Evolutionary conservation across 53 echinoderm and acorn worm species (phyloP).

Genomic region (Echinarachnius parma): DNA sequence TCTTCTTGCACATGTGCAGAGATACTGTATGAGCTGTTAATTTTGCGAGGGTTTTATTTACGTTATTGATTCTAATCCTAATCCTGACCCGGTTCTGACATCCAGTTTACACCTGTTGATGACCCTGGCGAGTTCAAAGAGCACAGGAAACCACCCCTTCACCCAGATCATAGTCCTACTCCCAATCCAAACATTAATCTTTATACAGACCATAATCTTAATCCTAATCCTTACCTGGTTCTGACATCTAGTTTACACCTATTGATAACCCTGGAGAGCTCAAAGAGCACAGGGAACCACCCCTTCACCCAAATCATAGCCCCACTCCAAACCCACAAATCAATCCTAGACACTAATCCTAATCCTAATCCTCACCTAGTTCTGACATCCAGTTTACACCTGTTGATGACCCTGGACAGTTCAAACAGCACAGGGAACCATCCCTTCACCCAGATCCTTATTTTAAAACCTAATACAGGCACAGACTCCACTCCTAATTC

Average conservation of each 20-base stretch:
- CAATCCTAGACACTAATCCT: slow-evolving; percentile 31
- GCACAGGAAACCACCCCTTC: slow-evolving; percentile 91
- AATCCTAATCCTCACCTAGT: not conserved
- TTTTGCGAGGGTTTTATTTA: too few relatives aligned
- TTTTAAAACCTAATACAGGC: too few relatives aligned
- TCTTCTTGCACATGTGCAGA: too few relatives aligned
- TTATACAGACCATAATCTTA: not conserved
- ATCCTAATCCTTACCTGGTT: slow-evolving; percentile 88
- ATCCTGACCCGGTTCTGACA: slow-evolving; percentile 78
- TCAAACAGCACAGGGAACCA: too few relatives aligned
- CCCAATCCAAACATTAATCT: too few relatives aligned
- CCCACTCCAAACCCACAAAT: too few relatives aligned
- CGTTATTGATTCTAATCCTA: too few relatives aligned
- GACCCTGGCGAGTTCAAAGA: slow-evolving; percentile 86
- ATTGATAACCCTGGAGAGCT: slow-evolving; percentile 87
- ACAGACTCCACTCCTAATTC: too few relatives aligned
- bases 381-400: not conserved
- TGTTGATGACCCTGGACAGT: not conserved
- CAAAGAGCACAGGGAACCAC: slow-evolving; percentile 89
- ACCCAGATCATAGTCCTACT: slow-evolving; percentile 85
- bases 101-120: slow-evolving; percentile 93
- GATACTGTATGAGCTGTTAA: too few relatives aligned
- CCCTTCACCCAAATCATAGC: slow-evolving; percentile 90
- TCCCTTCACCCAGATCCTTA: too few relatives aligned
- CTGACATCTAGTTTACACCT: slow-evolving; percentile 90